Percentiles rank a stretch among this genome's conserved stretches.
phyloP scores from a whole-genome alignment of 2,797 vertebrate genomes.

The Muscicapa striata region DNA sequence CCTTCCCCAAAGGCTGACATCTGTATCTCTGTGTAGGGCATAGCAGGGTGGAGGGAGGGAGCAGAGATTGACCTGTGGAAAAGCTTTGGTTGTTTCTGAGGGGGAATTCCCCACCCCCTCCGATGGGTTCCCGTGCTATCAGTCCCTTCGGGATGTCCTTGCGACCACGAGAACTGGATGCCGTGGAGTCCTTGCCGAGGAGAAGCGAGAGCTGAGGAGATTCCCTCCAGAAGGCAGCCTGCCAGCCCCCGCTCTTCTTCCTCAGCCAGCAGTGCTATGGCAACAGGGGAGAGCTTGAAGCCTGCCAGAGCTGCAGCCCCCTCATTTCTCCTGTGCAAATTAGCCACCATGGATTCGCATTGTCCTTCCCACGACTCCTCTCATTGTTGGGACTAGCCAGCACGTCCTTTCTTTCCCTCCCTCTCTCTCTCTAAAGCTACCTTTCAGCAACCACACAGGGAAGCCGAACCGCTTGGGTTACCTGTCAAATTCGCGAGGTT shows the following conservation, averaged over 20 bases:
- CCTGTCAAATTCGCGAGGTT: not conserved
- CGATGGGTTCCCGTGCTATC: not conserved
- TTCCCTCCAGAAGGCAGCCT: slow-evolving; percentile 78
- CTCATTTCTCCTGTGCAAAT: slow-evolving; percentile 47
- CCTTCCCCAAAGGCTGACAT: not conserved
- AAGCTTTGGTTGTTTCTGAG: not conserved
- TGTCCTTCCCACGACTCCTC: slow-evolving; percentile 18
- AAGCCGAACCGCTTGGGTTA: not conserved
- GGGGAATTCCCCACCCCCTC: not conserved
- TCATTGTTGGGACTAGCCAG: slow-evolving; percentile 31
- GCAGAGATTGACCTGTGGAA: not conserved
- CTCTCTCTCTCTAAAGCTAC: not conserved
- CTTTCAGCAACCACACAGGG: not conserved
- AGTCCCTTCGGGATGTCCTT: not conserved
- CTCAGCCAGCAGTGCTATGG: slow-evolving; percentile 79
- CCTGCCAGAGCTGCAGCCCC: slow-evolving; percentile 37
- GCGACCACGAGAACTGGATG: not conserved
- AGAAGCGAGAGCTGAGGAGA: slow-evolving; percentile 46
- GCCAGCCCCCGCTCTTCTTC: slow-evolving; percentile 59
- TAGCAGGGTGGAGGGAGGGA: not conserved
- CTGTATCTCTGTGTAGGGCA: not conserved
- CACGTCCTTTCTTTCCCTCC: not conserved
- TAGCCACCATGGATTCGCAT: not conserved
- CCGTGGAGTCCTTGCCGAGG: not conserved
- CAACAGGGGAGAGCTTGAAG: slow-evolving; percentile 79